Evolutionary conservation across 2,113 vertebrate genomes (phyloP).

Genomic region (Nycticryphes semicollaris): DNA sequence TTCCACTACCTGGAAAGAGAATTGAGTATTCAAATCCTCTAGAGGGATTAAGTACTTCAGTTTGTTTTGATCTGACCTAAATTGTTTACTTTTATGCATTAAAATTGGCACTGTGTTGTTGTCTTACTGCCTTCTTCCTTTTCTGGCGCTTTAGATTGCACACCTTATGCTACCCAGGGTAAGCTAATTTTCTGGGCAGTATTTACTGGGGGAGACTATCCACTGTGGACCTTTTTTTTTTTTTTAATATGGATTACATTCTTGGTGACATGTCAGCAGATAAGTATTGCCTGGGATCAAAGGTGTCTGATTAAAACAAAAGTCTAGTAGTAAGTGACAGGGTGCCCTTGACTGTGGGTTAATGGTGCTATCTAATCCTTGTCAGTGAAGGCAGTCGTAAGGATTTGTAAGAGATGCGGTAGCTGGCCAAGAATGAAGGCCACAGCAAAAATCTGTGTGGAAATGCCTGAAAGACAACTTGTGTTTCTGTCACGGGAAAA

Average conservation of each 20-base stretch:
- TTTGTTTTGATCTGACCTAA: neutral
- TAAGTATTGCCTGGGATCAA: constrained; percentile 39
- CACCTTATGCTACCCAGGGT: neutral
- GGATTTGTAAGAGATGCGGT: constrained; percentile 2
- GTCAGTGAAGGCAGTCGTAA: neutral
- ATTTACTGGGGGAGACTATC: neutral
- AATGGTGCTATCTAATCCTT: constrained; percentile 24
- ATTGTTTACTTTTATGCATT: neutral
- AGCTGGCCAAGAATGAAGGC: constrained; percentile 29
- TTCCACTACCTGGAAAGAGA: neutral
- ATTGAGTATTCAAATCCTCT: neutral
- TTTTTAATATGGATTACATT: constrained; percentile 10
- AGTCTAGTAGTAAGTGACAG: neutral
- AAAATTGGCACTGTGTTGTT: neutral
- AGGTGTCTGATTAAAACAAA: constrained; percentile 33
- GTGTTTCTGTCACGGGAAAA: neutral
- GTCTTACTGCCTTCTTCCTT: neutral
- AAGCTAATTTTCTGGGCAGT: neutral
- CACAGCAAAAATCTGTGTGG: neutral
- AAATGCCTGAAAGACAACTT: neutral
- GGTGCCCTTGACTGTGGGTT: constrained; percentile 44
- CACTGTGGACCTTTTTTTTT: neutral
- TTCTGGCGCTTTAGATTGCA: neutral
- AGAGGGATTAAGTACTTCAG: neutral
- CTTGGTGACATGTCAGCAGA: neutral